phyloP scores from a whole-genome alignment of 2,888 invertebrate genomes.

The Cantharis lateralis region DNA sequence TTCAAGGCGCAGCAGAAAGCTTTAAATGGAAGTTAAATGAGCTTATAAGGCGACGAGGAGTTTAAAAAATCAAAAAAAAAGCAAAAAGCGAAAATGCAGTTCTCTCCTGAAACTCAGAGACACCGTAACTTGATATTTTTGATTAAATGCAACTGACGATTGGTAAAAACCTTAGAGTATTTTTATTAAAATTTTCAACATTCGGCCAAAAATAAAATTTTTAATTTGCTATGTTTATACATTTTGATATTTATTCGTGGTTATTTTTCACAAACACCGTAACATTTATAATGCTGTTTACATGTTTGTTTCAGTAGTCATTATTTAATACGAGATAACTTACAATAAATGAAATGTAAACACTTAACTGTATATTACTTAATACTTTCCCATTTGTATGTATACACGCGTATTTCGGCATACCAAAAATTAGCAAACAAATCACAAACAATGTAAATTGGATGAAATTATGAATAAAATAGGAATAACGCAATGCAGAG shows the following conservation, averaged over 20 bases:
- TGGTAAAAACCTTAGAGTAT: no score
- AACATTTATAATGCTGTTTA: neutral
- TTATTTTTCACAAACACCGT: neutral
- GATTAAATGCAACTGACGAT: no score
- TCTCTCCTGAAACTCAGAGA: neutral
- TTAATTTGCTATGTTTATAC: neutral
- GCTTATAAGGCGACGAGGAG: neutral
- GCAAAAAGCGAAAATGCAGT: neutral
- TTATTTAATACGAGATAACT: neutral
- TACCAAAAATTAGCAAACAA: neutral
- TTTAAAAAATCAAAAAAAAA: neutral
- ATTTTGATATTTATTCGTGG: neutral
- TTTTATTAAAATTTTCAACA: neutral
- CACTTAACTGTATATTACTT: neutral
- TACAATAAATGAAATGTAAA: neutral
- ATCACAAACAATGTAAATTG: neutral
- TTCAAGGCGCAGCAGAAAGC: neutral
- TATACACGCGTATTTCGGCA: neutral
- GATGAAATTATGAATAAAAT: neutral
- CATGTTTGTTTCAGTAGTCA: neutral
- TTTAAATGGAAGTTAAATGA: neutral
- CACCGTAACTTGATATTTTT: no score
- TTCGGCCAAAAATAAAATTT: neutral
- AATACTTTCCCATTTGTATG: neutral
- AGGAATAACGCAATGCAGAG: neutral